phyloP scores from a whole-genome alignment of 2,113 vertebrate genomes.

The Solea senegalensis region DNA sequence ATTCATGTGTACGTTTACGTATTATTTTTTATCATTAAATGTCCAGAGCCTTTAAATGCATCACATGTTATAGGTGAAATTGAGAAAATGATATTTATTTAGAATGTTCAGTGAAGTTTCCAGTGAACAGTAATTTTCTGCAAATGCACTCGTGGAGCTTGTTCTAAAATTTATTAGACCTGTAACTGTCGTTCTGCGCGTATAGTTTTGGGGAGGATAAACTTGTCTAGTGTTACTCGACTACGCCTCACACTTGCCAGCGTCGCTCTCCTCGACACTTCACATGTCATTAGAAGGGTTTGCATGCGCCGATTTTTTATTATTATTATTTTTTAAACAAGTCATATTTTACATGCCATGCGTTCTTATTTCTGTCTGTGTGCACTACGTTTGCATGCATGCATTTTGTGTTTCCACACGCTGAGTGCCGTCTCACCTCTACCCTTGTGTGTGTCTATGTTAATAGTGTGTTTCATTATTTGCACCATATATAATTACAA shows the following conservation, averaged over 20 bases:
- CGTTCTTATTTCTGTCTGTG: conserved; percentile 33
- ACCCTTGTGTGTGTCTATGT: conserved; percentile 42
- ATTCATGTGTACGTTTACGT: not conserved
- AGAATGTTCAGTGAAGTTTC: not conserved
- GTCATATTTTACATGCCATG: conserved; percentile 6
- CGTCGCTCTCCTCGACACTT: conserved; percentile 30
- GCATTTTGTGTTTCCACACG: conserved; percentile 47
- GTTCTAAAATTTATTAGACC: not conserved
- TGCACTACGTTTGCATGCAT: conserved; percentile 21
- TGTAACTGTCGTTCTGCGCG: conserved; percentile 22
- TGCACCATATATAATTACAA: conserved; percentile 22
- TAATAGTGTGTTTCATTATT: conserved; percentile 48
- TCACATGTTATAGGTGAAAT: not conserved
- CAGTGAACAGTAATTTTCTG: not conserved
- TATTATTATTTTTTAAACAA: conserved; percentile 33
- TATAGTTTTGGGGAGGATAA: conserved; percentile 48
- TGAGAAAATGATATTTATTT: not conserved
- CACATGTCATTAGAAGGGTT: conserved; percentile 7
- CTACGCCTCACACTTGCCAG: conserved; percentile 25
- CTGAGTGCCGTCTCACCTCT: conserved; percentile 30
- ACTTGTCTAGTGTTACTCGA: conserved; percentile 60
- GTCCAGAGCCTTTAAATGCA: not conserved
- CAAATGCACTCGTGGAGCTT: conserved; percentile 23
- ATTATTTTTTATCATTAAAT: conserved; percentile 8
- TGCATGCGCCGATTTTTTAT: not conserved